Base-by-base conservation (phyloP, 92 coral and sea anemone species). In the Parazoanthus swiftii region DNA sequence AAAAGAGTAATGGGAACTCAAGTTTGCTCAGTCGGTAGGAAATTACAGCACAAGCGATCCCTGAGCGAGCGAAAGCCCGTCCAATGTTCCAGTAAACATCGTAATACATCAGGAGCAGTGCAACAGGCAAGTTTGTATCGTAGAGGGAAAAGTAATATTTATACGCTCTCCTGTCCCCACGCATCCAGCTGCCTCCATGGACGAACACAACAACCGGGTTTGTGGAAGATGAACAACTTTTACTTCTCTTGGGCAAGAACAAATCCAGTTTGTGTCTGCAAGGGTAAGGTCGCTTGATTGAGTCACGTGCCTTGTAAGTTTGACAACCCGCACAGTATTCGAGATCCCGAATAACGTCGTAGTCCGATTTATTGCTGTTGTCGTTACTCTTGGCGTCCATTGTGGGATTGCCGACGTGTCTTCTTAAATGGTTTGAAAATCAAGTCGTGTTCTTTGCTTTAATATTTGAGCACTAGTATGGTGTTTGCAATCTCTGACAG, bases 161-260 rank as follows among this genome's bases (percentile, higher is more conserved):
- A 39, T 72, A 90, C 3, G 91, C 92, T 36, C 88, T 79, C 42
- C 79, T 83, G 77, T 90, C 92, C 6, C 94, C 94, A 48, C 94
- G 80, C 85, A 88, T 88, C 94, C 94, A 92, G 46, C 94, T 91
- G 4, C 94, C 94, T 29, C 94, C 94, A 68, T 90, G 94, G n/a
- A 90, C 92, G 35, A 92, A 92, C 23, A 92, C 82, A 25, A 92
- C 94, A 11, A 92, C 86, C 29, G 94, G 88, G 42, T 35, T 63
- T 15, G 85, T 81, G 23, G 71, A 39, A 5, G 84, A 48, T 50
- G 76, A 37, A 33, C 23, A 6, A 3, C 70, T 86, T 3, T 66
- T 48, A 7, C 51, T 48, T 1, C 11, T 59, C 51, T 79, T 85
- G 8, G 94, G 94, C 50, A 92, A 46, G 85, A 90, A 92, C 80